Percentiles rank a stretch among this genome's conserved stretches.
Conservation (phyloP, 2,797 vertebrate species). For the Dendrocincla tyrannina region DNA sequence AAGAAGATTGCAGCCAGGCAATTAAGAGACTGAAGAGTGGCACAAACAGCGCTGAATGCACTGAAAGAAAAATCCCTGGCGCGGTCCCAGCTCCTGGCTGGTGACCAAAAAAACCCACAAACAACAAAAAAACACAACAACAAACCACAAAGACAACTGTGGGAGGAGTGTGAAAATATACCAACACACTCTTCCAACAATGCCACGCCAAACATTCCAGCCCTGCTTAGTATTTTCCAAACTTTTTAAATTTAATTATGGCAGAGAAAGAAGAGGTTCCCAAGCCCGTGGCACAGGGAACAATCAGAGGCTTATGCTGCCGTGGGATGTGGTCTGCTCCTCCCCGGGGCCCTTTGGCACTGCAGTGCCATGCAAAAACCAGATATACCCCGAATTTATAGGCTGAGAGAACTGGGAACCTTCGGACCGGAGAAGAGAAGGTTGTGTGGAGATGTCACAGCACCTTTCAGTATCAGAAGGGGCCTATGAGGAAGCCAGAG, state of each 20-base stretch:
- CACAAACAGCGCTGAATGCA: not conserved
- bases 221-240: not conserved
- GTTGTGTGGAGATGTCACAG: not conserved
- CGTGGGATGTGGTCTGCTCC: not conserved
- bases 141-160: slow-evolving; percentile 47
- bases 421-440: not conserved
- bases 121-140: not conserved
- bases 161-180: slow-evolving; percentile 28
- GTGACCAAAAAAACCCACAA: slow-evolving; percentile 23
- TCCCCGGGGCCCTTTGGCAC: not conserved
- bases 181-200: not conserved
- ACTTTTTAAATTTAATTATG: not conserved
- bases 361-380: not conserved
- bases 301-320: not conserved
- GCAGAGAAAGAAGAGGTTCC: not conserved
- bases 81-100: not conserved
- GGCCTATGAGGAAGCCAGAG: fast-evolving
- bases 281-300: not conserved
- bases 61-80: slow-evolving; percentile 40
- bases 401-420: not conserved
- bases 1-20: not conserved
- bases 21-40: slow-evolving; percentile 43
- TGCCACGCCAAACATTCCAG: not conserved
- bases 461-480: not conserved
- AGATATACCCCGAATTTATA: not conserved